Conservation (phyloP, 2,113 vertebrate genomes). For the Antechinus stuartii region DNA sequence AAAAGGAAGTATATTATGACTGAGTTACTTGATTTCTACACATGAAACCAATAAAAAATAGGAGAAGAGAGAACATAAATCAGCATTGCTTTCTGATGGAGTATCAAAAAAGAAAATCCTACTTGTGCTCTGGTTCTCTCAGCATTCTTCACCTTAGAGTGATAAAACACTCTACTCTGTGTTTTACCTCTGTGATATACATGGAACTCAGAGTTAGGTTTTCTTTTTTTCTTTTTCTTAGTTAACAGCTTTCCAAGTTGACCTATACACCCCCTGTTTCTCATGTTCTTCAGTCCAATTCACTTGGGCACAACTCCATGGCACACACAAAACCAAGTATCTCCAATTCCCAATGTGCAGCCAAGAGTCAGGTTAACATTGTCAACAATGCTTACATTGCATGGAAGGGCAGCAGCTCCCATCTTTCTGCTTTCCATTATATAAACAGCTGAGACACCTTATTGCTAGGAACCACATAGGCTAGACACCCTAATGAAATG, state of each 20-base stretch:
- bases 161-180: constrained; percentile 6
- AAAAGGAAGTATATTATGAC: not conserved
- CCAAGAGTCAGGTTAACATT: not conserved
- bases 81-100: constrained; percentile 37
- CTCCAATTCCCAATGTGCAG: not conserved
- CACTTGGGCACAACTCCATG: not conserved
- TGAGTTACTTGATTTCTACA: not conserved
- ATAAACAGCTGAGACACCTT: not conserved
- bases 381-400: not conserved
- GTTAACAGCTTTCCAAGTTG: not conserved
- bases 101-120: constrained; percentile 37
- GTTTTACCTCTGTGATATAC: not conserved
- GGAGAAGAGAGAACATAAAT: not conserved
- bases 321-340: not conserved
- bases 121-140: constrained; percentile 30
- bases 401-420: not conserved
- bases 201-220: not conserved
- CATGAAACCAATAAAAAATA: not conserved
- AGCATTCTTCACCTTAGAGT: constrained; percentile 23
- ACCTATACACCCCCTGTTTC: not conserved
- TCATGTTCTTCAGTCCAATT: not conserved
- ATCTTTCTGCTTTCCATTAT: constrained; percentile 36
- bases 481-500: fast-evolving
- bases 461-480: not conserved
- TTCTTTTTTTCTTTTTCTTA: not conserved